Percentiles rank a stretch among this genome's conserved stretches.
phyloP scores from a whole-genome alignment of 1,140 invertebrate species.

The Trichonephila clavata region DNA sequence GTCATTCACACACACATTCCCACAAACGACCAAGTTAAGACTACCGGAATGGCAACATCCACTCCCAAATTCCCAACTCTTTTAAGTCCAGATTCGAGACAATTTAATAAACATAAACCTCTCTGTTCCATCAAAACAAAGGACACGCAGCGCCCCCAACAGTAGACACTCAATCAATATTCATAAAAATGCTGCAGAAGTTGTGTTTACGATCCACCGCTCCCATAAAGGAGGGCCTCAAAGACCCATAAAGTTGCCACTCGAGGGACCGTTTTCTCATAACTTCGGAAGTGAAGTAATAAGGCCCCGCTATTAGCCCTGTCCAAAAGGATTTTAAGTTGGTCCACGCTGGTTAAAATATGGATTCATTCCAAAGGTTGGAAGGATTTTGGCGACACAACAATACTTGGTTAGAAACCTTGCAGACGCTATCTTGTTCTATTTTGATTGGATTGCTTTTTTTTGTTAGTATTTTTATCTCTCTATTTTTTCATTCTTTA shows the following conservation, averaged over 20 bases:
- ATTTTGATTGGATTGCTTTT: background rate
- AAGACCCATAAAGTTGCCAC: constrained; percentile 23
- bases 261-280: constrained; percentile 30
- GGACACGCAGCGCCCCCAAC: background rate
- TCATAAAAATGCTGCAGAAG: constrained; percentile 44
- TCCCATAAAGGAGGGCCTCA: background rate
- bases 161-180: constrained; percentile 21
- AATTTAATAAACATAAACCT: constrained; percentile 56
- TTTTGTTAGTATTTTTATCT: too few species aligned
- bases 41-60: background rate
- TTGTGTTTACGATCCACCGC: constrained; percentile 34
- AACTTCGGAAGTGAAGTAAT: constrained; percentile 29
- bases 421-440: background rate
- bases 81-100: background rate
- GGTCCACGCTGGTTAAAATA: constrained; percentile 26
- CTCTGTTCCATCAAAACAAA: constrained; percentile 8
- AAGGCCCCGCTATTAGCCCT: background rate
- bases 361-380: constrained; percentile 13
- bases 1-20: too few species aligned
- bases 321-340: constrained; percentile 21
- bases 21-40: too few species aligned
- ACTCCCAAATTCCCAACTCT: background rate
- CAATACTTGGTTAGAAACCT: background rate
- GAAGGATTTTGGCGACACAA: background rate
- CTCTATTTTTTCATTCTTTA: background rate